phyloP scores from a whole-genome alignment of 2,888 invertebrate species.

The Chrysolina oricalcia region DNA sequence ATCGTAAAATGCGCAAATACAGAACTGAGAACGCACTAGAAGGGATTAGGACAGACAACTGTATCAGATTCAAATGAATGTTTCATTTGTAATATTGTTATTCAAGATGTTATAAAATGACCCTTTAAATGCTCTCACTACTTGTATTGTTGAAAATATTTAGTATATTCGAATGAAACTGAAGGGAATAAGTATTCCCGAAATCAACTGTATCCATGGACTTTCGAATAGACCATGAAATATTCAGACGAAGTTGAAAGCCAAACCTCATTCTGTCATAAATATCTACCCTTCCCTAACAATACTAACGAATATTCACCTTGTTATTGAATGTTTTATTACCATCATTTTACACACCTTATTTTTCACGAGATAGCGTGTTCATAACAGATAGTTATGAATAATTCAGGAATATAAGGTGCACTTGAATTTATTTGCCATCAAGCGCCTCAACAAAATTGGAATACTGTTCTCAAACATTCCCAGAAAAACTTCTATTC shows the following conservation, averaged over 20 bases:
- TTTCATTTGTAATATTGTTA: too few relatives aligned
- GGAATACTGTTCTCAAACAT: background rate
- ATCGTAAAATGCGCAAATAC: too few relatives aligned
- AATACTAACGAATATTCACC: background rate
- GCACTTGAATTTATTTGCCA: background rate
- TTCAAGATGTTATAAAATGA: background rate
- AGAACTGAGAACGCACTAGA: too few relatives aligned
- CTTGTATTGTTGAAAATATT: too few relatives aligned
- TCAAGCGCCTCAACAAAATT: background rate
- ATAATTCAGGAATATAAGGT: conserved; percentile 1
- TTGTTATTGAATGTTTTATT: background rate
- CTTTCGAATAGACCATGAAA: too few relatives aligned
- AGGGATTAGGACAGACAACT: too few relatives aligned
- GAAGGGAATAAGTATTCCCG: too few relatives aligned
- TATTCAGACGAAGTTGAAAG: too few relatives aligned
- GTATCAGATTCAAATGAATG: too few relatives aligned
- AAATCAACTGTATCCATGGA: too few relatives aligned
- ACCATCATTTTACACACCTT: background rate
- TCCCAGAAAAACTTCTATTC: background rate
- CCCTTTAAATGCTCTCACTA: too few relatives aligned
- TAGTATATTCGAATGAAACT: too few relatives aligned
- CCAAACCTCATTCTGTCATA: background rate
- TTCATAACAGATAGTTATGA: conserved; percentile 15
- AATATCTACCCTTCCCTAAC: background rate
- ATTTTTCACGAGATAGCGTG: background rate